Conservation (phyloP, 1,140 invertebrate species). For the Neodiprion lecontei region DNA sequence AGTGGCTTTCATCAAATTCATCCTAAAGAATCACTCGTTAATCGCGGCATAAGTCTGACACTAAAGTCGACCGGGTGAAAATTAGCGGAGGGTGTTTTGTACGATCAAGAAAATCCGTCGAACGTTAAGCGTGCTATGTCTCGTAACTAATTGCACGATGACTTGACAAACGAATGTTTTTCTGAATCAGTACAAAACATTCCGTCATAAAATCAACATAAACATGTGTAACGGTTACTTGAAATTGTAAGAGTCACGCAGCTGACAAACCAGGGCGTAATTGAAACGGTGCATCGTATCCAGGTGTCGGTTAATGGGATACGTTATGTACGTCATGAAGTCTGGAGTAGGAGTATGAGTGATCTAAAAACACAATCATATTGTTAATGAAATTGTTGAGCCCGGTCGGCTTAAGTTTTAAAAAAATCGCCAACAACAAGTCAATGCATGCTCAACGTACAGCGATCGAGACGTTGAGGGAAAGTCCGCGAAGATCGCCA, state of each 20-base stretch:
- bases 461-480: constrained; percentile 60
- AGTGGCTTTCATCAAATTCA: constrained; percentile 60
- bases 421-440: constrained; percentile 8
- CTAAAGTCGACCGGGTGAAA: too few relatives aligned
- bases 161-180: too few relatives aligned
- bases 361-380: constrained; percentile 45
- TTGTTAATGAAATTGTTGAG: not conserved
- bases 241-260: constrained; percentile 70
- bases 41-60: not conserved
- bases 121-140: too few relatives aligned
- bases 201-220: not conserved
- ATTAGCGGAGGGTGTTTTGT: too few relatives aligned
- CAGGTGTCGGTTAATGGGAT: constrained; percentile 59
- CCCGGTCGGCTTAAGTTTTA: not conserved
- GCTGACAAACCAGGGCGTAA: constrained; percentile 63
- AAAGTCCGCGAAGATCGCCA: constrained; percentile 59
- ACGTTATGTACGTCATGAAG: constrained; percentile 64
- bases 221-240: constrained; percentile 52
- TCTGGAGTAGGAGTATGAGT: constrained; percentile 61
- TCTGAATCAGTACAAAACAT: too few relatives aligned
- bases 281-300: constrained; percentile 71
- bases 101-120: too few relatives aligned
- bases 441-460: constrained; percentile 42
- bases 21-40: constrained; percentile 49
- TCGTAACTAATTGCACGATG: too few relatives aligned